Conservation (phyloP, 2,888 invertebrate species). For the Dynastes maya region DNA sequence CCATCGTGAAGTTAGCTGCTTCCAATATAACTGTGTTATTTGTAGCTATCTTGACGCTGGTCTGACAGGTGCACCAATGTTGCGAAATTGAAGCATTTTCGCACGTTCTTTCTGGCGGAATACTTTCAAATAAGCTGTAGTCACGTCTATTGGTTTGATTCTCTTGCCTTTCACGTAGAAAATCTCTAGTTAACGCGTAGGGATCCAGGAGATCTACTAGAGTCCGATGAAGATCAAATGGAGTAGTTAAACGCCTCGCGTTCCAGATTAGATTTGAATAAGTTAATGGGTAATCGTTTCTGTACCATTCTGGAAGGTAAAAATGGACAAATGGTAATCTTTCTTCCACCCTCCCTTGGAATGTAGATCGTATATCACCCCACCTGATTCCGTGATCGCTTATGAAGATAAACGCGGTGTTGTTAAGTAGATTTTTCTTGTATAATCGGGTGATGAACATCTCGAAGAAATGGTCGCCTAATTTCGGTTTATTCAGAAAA, state of each 20-base stretch:
- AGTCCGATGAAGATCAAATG: slow-evolving; percentile 89
- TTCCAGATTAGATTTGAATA: slow-evolving; percentile 79
- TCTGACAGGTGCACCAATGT: slow-evolving; percentile 93
- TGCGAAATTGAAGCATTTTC: slow-evolving; percentile 83
- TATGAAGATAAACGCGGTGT: slow-evolving; percentile 81
- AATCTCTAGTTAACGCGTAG: slow-evolving; percentile 69
- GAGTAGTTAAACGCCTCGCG: slow-evolving; percentile 82
- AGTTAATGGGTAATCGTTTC: slow-evolving; percentile 75
- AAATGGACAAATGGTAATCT: slow-evolving; percentile 87
- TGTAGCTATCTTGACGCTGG: slow-evolving; percentile 74
- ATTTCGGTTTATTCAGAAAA: slow-evolving; percentile 83
- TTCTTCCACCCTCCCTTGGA: slow-evolving; percentile 91
- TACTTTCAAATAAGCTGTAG: slow-evolving; percentile 84
- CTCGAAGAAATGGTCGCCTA: slow-evolving; percentile 80
- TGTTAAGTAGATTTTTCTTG: slow-evolving; percentile 74
- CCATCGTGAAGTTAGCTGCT: slow-evolving; percentile 77
- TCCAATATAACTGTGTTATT: slow-evolving; percentile 73
- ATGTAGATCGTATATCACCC: slow-evolving; percentile 87
- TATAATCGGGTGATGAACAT: slow-evolving; percentile 75
- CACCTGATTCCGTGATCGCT: slow-evolving; percentile 94
- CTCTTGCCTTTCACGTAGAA: slow-evolving; percentile 67
- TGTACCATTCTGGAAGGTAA: slow-evolving; percentile 82
- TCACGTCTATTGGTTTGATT: slow-evolving; percentile 72
- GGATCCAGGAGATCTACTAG: slow-evolving; percentile 79
- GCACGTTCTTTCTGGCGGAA: slow-evolving; percentile 84